Evolutionary conservation across 1,140 invertebrate genomes (phyloP).

Genomic region (Drosophila eugracilis): DNA sequence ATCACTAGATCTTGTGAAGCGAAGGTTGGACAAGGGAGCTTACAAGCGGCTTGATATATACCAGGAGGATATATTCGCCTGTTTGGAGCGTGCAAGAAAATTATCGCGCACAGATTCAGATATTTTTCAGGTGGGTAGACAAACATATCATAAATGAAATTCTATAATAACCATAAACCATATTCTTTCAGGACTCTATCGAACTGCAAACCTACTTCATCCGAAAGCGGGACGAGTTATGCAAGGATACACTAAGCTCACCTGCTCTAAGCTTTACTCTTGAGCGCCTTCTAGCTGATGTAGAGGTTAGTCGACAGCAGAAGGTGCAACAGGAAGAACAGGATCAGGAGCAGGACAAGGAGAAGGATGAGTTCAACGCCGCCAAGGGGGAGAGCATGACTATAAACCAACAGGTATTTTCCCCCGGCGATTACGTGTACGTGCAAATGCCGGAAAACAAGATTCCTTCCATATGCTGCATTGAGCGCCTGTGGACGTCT

Average conservation of each 20-base stretch:
- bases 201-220: constrained; percentile 97
- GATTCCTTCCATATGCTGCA: constrained; percentile 93
- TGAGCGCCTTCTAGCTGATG: constrained; percentile 89
- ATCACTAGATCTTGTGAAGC: constrained; percentile 94
- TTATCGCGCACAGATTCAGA: constrained; percentile 96
- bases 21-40: constrained; percentile 93
- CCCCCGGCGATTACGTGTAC: constrained; percentile 82
- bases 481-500: constrained; percentile 95
- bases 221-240: constrained; percentile 90
- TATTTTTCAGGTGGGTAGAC: constrained; percentile 87
- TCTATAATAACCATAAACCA: background rate
- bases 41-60: constrained; percentile 97
- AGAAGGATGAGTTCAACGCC: constrained; percentile 70
- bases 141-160: no score
- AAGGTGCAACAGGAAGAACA: constrained; percentile 94
- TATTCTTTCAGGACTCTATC: constrained; percentile 91
- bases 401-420: constrained; percentile 83
- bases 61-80: constrained; percentile 98
- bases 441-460: constrained; percentile 81
- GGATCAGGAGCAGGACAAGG: constrained; percentile 86
- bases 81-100: constrained; percentile 94
- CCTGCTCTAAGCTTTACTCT: constrained; percentile 94
- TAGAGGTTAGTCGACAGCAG: constrained; percentile 91
- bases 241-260: constrained; percentile 92
- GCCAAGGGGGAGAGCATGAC: constrained; percentile 82